Evolutionary conservation across 2,797 vertebrate genomes (phyloP).

Genomic region (Anguilla marmorata): DNA sequence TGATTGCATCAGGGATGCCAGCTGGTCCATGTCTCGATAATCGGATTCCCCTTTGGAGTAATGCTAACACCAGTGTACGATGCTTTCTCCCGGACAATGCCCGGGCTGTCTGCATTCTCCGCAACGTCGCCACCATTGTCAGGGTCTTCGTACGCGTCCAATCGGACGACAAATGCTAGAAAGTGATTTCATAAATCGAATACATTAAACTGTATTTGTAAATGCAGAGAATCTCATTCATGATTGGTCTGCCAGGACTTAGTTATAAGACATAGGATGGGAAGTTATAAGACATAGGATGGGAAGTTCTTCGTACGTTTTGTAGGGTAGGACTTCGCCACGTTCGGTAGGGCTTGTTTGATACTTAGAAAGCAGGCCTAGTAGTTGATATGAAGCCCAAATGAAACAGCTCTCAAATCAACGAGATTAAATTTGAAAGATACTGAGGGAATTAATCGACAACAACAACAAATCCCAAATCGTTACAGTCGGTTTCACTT

Average conservation of each 20-base stretch:
- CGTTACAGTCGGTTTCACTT: background rate
- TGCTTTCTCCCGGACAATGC: constrained; percentile 38
- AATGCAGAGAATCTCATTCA: background rate
- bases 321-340: background rate
- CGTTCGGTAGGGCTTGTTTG: background rate
- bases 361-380: background rate
- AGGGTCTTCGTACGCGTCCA: background rate
- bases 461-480: background rate
- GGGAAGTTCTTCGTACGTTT: background rate
- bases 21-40: constrained; percentile 47
- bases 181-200: constrained; percentile 21
- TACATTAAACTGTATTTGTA: constrained; percentile 38
- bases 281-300: background rate
- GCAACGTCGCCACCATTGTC: constrained; percentile 33
- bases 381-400: background rate
- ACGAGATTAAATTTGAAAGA: constrained; percentile 31
- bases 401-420: background rate
- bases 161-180: background rate
- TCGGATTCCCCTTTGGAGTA: constrained; percentile 44
- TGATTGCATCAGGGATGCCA: constrained; percentile 55
- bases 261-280: background rate
- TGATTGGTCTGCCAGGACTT: background rate
- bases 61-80: constrained; percentile 39
- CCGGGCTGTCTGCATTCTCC: constrained; percentile 45
- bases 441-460: constrained; percentile 36